Evolutionary conservation across 1,140 invertebrate genomes (phyloP).

Genomic region (Drosophila tropicalis): DNA sequence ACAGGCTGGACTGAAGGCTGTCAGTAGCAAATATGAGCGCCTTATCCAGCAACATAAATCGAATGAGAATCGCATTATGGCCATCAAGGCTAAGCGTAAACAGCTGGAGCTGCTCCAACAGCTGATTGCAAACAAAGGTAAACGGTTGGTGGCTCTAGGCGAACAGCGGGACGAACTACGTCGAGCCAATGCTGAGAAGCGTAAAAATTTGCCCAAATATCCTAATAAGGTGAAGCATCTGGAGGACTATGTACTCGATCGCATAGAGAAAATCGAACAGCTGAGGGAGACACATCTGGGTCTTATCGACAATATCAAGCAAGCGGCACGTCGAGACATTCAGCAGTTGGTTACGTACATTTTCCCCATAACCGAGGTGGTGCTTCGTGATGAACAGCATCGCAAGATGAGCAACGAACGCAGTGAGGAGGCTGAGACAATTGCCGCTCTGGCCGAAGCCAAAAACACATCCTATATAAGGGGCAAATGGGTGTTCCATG

Average conservation of each 20-base stretch:
- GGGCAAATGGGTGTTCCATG: constrained; percentile 89
- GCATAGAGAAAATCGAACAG: constrained; percentile 84
- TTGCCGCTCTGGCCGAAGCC: constrained; percentile 90
- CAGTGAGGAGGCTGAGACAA: constrained; percentile 86
- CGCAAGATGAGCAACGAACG: constrained; percentile 47
- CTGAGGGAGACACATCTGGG: constrained; percentile 84
- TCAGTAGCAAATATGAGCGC: constrained; percentile 85
- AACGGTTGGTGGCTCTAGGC: constrained; percentile 84
- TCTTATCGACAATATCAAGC: constrained; percentile 86
- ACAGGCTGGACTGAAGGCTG: constrained; percentile 84
- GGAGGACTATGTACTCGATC: constrained; percentile 85
- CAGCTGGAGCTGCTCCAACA: constrained; percentile 85
- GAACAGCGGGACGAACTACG: constrained; percentile 84
- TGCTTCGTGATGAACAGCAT: constrained; percentile 71
- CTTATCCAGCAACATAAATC: constrained; percentile 85
- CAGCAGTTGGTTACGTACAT: constrained; percentile 88
- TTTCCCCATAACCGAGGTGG: constrained; percentile 86
- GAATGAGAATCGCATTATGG: constrained; percentile 85
- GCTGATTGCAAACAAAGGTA: constrained; percentile 85
- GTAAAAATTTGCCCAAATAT: constrained; percentile 85
- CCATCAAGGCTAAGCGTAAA: constrained; percentile 86
- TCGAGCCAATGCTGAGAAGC: constrained; percentile 84
- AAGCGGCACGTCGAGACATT: constrained; percentile 85
- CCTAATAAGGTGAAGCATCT: constrained; percentile 86
- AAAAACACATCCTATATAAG: constrained; percentile 89